Conservation (phyloP, 2,888 invertebrate species). For the Ophion ventricosus region DNA sequence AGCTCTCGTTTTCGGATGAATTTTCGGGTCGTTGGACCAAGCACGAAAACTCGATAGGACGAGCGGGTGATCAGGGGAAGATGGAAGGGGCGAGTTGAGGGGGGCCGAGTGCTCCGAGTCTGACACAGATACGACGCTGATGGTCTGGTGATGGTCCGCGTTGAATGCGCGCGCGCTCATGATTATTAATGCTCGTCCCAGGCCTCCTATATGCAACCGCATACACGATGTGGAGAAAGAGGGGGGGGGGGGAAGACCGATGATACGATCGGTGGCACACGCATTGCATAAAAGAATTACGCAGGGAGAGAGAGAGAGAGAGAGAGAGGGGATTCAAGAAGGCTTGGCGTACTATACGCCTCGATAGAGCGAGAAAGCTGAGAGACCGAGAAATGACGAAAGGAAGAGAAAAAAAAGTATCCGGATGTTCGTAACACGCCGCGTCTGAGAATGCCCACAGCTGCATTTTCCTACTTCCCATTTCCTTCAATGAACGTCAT, state of each 20-base stretch:
- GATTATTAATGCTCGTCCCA: constrained; percentile 65
- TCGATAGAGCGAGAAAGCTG: constrained; percentile 41
- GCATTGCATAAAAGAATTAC: constrained; percentile 76
- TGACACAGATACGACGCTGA: constrained; percentile 66
- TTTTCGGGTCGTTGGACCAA: constrained; percentile 62
- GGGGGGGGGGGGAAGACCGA: constrained; percentile 44
- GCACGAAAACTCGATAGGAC: constrained; percentile 50
- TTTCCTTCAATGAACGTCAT: background rate
- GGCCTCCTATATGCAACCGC: constrained; percentile 27
- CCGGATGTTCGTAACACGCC: constrained; percentile 60
- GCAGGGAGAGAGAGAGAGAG: constrained; percentile 22
- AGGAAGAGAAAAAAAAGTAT: constrained; percentile 34
- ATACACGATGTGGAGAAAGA: constrained; percentile 14
- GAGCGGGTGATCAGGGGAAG: background rate
- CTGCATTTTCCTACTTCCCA: constrained; percentile 17
- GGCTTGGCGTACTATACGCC: background rate
- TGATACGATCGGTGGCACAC: constrained; percentile 75
- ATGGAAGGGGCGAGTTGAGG: constrained; percentile 1
- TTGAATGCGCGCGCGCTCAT: constrained; percentile 61
- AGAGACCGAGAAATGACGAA: constrained; percentile 37
- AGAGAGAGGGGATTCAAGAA: constrained; percentile 18
- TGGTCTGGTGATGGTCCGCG: constrained; percentile 56
- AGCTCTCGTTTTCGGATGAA: constrained; percentile 64
- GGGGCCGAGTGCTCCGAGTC: constrained; percentile 51
- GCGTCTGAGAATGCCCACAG: constrained; percentile 46